Percentiles rank a stretch among this genome's conserved stretches.
Evolutionary conservation across 1,140 invertebrate genomes (phyloP).

Genomic region (Atopsyche davidsoni): DNA sequence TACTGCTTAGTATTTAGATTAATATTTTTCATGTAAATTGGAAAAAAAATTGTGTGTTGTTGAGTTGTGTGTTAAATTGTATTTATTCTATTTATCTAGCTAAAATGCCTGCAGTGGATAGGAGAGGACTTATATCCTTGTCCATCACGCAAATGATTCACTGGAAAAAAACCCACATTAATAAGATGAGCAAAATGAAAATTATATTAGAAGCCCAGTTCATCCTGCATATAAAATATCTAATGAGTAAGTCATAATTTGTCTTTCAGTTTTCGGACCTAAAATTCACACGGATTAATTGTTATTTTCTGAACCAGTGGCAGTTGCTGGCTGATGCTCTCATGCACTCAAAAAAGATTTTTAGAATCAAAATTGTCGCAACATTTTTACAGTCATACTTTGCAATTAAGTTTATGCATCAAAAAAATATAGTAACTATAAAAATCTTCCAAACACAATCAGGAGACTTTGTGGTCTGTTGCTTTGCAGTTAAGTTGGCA

Average conservation of each 20-base stretch:
- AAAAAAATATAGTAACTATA: too few relatives aligned
- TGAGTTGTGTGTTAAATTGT: conserved; percentile 7
- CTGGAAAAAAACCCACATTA: conserved; percentile 36
- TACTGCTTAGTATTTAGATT: conserved; percentile 1
- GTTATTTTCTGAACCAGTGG: too few relatives aligned
- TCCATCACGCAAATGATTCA: conserved; percentile 38
- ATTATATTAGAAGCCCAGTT: conserved; percentile 43
- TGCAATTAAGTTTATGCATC: too few relatives aligned
- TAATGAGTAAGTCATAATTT: conserved; percentile 37
- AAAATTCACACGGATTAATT: too few relatives aligned
- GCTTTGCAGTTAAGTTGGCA: too few relatives aligned
- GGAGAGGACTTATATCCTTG: conserved; percentile 40
- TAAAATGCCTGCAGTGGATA: conserved; percentile 37
- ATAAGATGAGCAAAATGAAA: conserved; percentile 32
- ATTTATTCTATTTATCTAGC: conserved; percentile 34
- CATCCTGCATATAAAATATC: conserved; percentile 46
- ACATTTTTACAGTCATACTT: too few relatives aligned
- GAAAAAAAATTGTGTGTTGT: conserved; percentile 10
- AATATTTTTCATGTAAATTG: conserved; percentile 16
- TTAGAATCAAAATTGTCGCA: conserved; percentile 3
- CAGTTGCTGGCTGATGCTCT: too few relatives aligned
- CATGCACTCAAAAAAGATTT: not conserved
- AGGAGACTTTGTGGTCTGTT: too few relatives aligned
- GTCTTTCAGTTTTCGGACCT: too few relatives aligned
- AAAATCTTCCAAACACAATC: too few relatives aligned